phyloP scores from a whole-genome alignment of 2,113 vertebrate genomes.

The Spheniscus mendiculus region DNA sequence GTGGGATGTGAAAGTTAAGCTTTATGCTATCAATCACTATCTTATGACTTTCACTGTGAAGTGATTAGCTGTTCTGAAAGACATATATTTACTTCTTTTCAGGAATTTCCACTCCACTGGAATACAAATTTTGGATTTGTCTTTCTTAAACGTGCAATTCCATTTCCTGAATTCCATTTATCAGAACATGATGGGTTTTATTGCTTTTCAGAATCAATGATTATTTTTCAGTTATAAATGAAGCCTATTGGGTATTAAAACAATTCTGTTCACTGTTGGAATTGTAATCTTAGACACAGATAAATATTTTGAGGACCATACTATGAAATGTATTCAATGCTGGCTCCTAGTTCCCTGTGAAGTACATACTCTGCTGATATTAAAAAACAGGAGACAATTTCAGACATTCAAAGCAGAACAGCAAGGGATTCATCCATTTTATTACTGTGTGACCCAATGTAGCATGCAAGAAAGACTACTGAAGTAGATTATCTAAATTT shows the following conservation, averaged over 20 bases:
- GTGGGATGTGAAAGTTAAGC: background rate
- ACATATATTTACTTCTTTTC: background rate
- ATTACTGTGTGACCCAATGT: background rate
- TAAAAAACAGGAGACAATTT: background rate
- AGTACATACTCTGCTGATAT: background rate
- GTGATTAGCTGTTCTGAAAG: background rate
- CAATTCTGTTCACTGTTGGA: background rate
- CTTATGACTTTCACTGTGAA: background rate
- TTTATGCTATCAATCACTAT: background rate
- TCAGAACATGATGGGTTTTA: background rate
- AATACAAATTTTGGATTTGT: background rate
- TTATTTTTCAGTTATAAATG: background rate
- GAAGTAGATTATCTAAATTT: background rate
- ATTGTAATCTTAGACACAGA: background rate
- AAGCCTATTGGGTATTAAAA: background rate
- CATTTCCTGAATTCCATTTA: background rate
- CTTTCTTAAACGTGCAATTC: background rate
- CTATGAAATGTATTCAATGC: background rate
- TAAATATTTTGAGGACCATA: background rate
- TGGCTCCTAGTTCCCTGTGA: background rate
- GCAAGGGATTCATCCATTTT: background rate
- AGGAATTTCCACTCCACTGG: background rate
- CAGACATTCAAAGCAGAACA: background rate
- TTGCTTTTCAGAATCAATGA: background rate
- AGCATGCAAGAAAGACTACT: background rate